phyloP scores from a whole-genome alignment of 2,888 invertebrate species.

The Athripsodes cinereus region DNA sequence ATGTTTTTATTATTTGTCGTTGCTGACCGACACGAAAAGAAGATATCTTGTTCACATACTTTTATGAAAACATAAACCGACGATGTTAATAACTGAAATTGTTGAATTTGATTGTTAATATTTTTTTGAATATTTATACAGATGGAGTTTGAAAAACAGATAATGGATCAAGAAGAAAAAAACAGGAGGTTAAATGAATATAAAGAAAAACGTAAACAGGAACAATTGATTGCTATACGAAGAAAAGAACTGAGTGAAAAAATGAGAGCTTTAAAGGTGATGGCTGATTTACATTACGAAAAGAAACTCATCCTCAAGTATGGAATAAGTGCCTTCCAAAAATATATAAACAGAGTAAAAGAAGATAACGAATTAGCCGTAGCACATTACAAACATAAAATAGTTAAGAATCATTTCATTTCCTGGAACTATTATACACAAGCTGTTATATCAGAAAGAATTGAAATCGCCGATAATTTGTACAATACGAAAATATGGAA shows the following conservation, averaged over 20 bases:
- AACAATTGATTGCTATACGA: conserved; percentile 55
- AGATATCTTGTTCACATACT: too few species aligned
- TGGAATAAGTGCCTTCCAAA: conserved; percentile 39
- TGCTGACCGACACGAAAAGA: too few species aligned
- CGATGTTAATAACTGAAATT: too few species aligned
- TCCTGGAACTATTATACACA: conserved; percentile 51
- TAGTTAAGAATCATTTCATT: conserved; percentile 45
- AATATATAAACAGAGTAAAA: conserved; percentile 37
- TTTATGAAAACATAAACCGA: too few species aligned
- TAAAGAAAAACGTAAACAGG: conserved; percentile 53
- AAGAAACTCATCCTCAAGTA: conserved; percentile 39
- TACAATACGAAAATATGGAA: conserved; percentile 45
- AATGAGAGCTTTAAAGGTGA: conserved; percentile 43
- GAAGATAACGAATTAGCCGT: conserved; percentile 45
- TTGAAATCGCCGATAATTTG: conserved; percentile 51
- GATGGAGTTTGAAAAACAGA: conserved; percentile 46
- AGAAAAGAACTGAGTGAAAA: conserved; percentile 50
- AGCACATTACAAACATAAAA: conserved; percentile 41
- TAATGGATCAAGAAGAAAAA: conserved; percentile 58
- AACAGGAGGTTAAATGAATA: conserved; percentile 53
- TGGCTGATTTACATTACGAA: conserved; percentile 49
- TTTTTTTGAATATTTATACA: conserved; percentile 25
- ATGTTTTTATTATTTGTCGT: too few species aligned
- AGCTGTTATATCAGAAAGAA: conserved; percentile 47
- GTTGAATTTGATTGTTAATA: too few species aligned